Conservation (phyloP, 1,140 invertebrate species). For the Pseudomyrmex cubaensis region DNA sequence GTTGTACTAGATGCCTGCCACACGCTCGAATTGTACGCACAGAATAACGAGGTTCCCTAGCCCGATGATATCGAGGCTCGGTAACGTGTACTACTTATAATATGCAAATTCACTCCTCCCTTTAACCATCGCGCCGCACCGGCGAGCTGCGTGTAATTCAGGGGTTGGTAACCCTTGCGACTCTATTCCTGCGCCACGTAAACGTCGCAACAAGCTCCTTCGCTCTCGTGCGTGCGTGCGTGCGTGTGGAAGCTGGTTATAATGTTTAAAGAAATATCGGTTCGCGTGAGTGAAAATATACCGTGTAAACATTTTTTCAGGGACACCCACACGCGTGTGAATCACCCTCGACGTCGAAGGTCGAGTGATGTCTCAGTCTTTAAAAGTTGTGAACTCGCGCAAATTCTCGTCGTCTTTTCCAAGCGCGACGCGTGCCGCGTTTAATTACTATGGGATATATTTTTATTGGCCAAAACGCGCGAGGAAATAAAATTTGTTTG, state of each 20-base stretch:
- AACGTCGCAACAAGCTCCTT: conserved; percentile 45
- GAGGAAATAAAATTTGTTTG: conserved; percentile 33
- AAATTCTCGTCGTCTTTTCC: background rate
- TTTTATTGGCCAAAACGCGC: conserved; percentile 31
- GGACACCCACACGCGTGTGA: background rate
- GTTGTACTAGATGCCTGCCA: conserved; percentile 71
- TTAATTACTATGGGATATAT: conserved; percentile 52
- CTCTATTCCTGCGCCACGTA: conserved; percentile 72
- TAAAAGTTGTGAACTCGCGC: conserved; percentile 21
- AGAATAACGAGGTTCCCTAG: conserved; percentile 80
- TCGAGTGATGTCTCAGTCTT: background rate
- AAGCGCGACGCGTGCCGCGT: conserved; percentile 18
- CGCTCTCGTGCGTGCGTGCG: conserved; percentile 23
- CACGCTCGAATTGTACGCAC: conserved; percentile 80
- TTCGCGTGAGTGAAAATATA: conserved; percentile 28
- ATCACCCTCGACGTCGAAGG: background rate
- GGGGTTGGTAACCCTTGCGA: conserved; percentile 78
- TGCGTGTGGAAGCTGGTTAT: conserved; percentile 25
- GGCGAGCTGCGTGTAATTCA: conserved; percentile 77
- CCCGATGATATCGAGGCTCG: conserved; percentile 81
- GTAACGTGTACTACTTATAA: conserved; percentile 84
- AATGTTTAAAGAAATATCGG: conserved; percentile 77
- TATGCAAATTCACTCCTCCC: conserved; percentile 82
- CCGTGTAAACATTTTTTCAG: conserved; percentile 45
- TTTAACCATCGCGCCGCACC: conserved; percentile 66